These are phyloP conservation scores for Holotrichia oblita DNA, from an alignment of 1,140 invertebrate genomes.

Conservation along the genomic window DNA sequence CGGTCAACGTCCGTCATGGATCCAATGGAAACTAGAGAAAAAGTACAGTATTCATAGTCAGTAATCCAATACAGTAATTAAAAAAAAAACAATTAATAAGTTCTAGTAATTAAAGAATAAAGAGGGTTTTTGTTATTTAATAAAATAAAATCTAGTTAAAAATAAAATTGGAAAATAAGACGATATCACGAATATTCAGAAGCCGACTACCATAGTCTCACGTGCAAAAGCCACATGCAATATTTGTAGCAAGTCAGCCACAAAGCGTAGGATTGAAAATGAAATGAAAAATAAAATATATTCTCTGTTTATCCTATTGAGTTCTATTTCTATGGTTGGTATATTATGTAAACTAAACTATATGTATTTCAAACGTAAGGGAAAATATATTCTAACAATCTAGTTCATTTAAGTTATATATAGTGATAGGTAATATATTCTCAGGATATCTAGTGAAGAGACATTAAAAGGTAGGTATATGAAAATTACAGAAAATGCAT, in stretches of 20 bases:
- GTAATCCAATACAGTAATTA: constrained; percentile 37
- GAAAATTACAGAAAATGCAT: too few relatives aligned
- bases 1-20: constrained; percentile 93
- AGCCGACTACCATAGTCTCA: background rate
- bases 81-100: constrained; percentile 35
- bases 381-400: too few relatives aligned
- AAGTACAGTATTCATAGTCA: constrained; percentile 56
- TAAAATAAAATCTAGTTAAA: background rate
- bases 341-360: too few relatives aligned
- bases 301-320: constrained; percentile 3
- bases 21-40: constrained; percentile 86
- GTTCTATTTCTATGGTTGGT: background rate
- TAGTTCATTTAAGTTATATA: too few relatives aligned
- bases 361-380: too few relatives aligned
- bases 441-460: too few relatives aligned
- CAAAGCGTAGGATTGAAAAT: background rate
- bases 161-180: constrained; percentile 31
- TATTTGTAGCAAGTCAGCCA: background rate
- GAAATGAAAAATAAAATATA: constrained; percentile 17
- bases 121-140: background rate
- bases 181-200: background rate
- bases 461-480: too few relatives aligned
- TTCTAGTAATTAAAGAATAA: constrained; percentile 13
- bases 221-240: constrained; percentile 23
- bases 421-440: too few relatives aligned